These are phyloP conservation scores for Bombus difficillimus DNA, from an alignment of 1,140 invertebrate genomes.

Conservation along the genomic window DNA sequence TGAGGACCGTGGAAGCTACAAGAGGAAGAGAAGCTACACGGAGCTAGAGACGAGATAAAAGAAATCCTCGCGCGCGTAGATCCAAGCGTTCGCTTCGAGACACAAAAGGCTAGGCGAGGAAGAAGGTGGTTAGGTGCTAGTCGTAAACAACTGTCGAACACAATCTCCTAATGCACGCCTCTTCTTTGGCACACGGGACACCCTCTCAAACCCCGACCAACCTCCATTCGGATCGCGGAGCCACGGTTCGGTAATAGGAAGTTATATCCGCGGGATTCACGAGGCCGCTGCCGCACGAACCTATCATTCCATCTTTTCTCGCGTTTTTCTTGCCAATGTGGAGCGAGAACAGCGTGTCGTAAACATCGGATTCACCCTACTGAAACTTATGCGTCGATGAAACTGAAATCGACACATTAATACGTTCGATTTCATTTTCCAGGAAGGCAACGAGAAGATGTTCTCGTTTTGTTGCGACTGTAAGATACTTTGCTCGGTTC, in stretches of 20 bases:
- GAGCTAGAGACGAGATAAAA: conserved; percentile 55
- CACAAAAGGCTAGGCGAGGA: conserved; percentile 68
- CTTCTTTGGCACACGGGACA: conserved; percentile 73
- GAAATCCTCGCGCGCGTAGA: conserved; percentile 47
- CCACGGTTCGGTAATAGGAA: conserved; percentile 65
- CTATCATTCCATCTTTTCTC: conserved; percentile 55
- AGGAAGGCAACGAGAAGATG: not conserved
- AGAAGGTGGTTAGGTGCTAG: conserved; percentile 71
- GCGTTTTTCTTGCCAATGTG: not conserved
- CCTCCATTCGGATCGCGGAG: conserved; percentile 37
- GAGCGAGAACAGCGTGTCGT: not conserved
- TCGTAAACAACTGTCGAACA: conserved; percentile 82
- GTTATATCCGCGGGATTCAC: conserved; percentile 70
- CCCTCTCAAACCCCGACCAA: conserved; percentile 17
- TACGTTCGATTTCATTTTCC: conserved; percentile 18
- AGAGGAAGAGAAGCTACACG: conserved; percentile 3
- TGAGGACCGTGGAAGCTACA: not conserved
- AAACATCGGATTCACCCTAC: conserved; percentile 21
- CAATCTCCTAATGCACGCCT: conserved; percentile 81
- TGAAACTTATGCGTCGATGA: conserved; percentile 20
- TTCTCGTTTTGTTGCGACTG: not conserved
- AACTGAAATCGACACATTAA: conserved; percentile 13
- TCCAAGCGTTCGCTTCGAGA: conserved; percentile 53
- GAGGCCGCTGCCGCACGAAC: conserved; percentile 51
- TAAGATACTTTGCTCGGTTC: not conserved